Evolutionary conservation across 53 echinoderm and acorn worm genomes (phyloP), one percentile per base, ranked within the genome.

Genomic region (Henricia sp.): DNA sequence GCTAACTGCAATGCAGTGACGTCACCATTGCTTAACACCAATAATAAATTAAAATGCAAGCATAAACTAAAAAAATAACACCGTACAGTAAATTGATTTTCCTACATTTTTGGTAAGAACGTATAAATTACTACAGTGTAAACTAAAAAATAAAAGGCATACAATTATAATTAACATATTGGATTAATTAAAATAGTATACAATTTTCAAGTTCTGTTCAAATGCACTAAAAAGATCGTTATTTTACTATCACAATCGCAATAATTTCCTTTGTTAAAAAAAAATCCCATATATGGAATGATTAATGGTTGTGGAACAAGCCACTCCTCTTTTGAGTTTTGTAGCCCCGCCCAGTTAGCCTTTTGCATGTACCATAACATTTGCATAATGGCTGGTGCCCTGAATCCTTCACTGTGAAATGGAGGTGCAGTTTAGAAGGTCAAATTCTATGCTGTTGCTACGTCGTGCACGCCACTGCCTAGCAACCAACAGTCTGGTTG

Each of bases 81-180:
- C 27, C 34, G 54, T 73, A 35, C 52, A 37, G 10, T 54, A 36
- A 73, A 24, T 52, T 37, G 35, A 73, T 33, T 10, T 52, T 23
- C n/a, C 34, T 14, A 23, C 38, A 73, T 52, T 73, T 34, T 52
- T 30, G 23, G 35, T 20, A 21, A 29, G 16, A 38, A 80, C 33
- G 80, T 43, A 80, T 80, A 80, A 80, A 64, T 80, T 80, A 80
- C 80, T 80, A 77, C 77, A 60, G 34, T 35, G 32, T 32, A 60
- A 21, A 80, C 62, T 52, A 34, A 62, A 80, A 80, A 3, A 39
- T 3, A 77, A 9, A 37, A 59, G 17, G 42, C 4, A 64, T 29
- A 35, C 62, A 64, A 30, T n/a, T 30, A 60, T 24, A 80, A 63
- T 19, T 10, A 71, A 20, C 29, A 26, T 19, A 62, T 43, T 52